A percentile compares a stretch with the other conserved stretches of the same genome.
Conservation (phyloP, 1,140 invertebrate genomes). For the Paraescarpia echinospica region DNA sequence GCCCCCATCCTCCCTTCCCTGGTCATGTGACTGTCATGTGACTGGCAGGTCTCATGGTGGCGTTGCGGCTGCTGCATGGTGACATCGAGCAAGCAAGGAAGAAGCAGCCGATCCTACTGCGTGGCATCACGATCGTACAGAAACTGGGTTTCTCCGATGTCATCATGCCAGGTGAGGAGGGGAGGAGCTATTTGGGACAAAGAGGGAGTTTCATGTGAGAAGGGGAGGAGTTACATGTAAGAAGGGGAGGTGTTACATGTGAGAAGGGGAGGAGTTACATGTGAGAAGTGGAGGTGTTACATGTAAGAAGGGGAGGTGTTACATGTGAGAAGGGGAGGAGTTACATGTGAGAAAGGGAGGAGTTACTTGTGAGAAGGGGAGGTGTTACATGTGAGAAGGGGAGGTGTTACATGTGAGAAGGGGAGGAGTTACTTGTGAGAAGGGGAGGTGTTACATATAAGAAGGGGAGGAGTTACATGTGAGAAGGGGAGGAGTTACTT, state of each 20-base stretch:
- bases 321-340: neutral
- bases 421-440: neutral
- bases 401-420: neutral
- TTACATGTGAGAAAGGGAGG: neutral
- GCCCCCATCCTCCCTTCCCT: neutral
- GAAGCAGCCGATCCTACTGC: conserved; percentile 78
- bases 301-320: neutral
- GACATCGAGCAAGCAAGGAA: conserved; percentile 72
- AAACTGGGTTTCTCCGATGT: conserved; percentile 93
- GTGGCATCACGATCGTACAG: conserved; percentile 79
- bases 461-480: neutral
- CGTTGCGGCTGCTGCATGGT: conserved; percentile 73
- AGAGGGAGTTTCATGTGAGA: neutral
- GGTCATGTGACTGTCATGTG: conserved; percentile 9
- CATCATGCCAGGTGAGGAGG: conserved; percentile 80
- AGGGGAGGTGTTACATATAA: neutral
- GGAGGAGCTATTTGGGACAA: neutral
- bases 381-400: neutral
- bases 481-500: neutral
- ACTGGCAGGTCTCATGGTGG: conserved; percentile 68
- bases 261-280: conserved; percentile 16
- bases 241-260: neutral
- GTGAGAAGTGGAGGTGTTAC: neutral
- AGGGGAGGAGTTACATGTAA: neutral
- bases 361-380: neutral